Percentiles rank a stretch among this genome's conserved stretches.
These are phyloP conservation scores for Sarcophilus harrisii DNA, from an alignment of 2,797 vertebrate genomes.

Conservation along the genomic window DNA sequence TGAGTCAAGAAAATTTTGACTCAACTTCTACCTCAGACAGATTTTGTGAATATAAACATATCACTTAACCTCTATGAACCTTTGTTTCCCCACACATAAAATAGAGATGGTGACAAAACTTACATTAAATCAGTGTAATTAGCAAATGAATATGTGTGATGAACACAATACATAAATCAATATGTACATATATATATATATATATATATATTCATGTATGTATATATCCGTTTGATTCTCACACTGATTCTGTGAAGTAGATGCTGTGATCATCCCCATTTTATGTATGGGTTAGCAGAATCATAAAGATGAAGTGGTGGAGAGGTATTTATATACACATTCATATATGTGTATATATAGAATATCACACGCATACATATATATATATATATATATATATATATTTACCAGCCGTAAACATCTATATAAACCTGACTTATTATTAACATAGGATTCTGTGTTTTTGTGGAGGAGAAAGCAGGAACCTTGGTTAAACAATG, in stretches of 20 bases:
- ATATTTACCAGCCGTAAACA: neutral
- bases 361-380: neutral
- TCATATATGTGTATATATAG: neutral
- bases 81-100: neutral
- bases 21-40: no score
- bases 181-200: neutral
- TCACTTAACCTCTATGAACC: neutral
- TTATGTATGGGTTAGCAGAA: neutral
- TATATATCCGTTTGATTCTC: neutral
- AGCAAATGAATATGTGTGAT: neutral
- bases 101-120: neutral
- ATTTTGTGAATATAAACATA: neutral
- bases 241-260: neutral
- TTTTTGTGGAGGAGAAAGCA: neutral
- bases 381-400: neutral
- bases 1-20: no score
- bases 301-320: neutral
- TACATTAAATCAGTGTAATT: neutral
- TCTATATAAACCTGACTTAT: neutral
- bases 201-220: neutral
- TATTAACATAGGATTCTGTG: neutral
- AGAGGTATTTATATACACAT: neutral
- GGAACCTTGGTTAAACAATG: neutral
- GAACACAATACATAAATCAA: neutral
- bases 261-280: neutral